Conservation (phyloP, 2,113 vertebrate genomes). For the Agapornis roseicollis region DNA sequence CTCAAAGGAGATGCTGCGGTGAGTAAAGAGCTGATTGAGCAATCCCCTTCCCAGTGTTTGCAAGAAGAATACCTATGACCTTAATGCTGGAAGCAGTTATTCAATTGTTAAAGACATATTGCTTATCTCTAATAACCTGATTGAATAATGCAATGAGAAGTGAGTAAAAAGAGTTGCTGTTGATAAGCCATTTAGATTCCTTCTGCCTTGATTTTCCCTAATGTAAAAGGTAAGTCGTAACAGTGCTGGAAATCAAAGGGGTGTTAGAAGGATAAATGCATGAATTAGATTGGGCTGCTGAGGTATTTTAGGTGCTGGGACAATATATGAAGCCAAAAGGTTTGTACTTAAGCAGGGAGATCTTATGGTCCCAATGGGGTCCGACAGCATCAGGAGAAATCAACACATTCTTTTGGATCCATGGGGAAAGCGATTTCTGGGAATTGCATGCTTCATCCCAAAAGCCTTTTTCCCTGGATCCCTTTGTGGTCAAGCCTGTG, state of each 20-base stretch:
- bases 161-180: not conserved
- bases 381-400: not conserved
- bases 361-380: not conserved
- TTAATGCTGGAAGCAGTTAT: not conserved
- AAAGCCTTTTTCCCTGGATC: not conserved
- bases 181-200: not conserved
- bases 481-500: not conserved
- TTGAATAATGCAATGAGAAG: not conserved
- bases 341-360: not conserved
- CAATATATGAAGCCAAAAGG: not conserved
- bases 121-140: not conserved
- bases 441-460: not conserved
- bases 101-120: not conserved
- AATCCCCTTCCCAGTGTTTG: not conserved
- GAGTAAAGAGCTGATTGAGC: not conserved
- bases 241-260: not conserved
- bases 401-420: not conserved
- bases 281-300: not conserved
- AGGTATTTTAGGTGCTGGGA: not conserved
- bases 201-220: not conserved
- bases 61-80: not conserved
- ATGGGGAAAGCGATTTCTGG: not conserved
- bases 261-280: not conserved
- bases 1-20: not conserved
- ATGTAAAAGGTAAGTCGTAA: not conserved